phyloP scores from a whole-genome alignment of 2,113 vertebrate genomes.

The Paraplagusia blochii region DNA sequence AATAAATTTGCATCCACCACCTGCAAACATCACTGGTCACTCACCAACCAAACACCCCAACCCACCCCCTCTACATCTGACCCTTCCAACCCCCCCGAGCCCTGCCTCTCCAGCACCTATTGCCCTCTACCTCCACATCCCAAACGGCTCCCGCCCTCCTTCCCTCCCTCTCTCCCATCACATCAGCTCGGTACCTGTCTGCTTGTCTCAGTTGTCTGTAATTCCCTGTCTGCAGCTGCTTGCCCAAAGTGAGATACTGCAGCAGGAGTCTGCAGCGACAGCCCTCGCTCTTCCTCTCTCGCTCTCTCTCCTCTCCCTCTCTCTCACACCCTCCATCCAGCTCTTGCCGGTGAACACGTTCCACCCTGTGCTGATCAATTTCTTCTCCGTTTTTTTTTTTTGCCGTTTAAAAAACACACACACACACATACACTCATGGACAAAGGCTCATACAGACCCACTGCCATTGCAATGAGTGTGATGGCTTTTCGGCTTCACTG shows the following conservation, averaged over 20 bases:
- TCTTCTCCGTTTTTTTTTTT: conserved; percentile 57
- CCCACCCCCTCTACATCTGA: conserved; percentile 36
- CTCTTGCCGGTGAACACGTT: conserved; percentile 65
- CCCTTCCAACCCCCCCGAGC: conserved; percentile 40
- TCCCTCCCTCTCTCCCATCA: conserved; percentile 29
- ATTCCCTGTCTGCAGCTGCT: conserved; percentile 68
- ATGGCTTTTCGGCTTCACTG: conserved; percentile 17
- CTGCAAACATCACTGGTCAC: conserved; percentile 9
- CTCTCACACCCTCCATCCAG: conserved; percentile 66
- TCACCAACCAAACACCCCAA: background rate
- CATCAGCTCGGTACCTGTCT: conserved; percentile 67
- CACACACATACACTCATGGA: conserved; percentile 15
- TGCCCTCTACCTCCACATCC: conserved; percentile 30
- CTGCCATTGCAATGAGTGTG: conserved; percentile 46
- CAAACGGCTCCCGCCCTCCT: conserved; percentile 15
- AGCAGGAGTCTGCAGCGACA: conserved; percentile 73
- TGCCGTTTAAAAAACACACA: conserved; percentile 31
- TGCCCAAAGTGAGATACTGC: conserved; percentile 72
- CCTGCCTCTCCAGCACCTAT: conserved; percentile 36
- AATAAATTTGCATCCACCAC: conserved; percentile 14
- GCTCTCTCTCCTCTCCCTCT: conserved; percentile 29
- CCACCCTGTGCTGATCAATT: conserved; percentile 72
- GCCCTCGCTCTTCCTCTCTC: conserved; percentile 60
- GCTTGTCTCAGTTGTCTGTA: conserved; percentile 62
- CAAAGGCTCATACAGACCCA: conserved; percentile 23